These are phyloP conservation scores for Erythrocebus patas DNA, from an alignment of 2,113 vertebrate species.

Conservation along the genomic window DNA sequence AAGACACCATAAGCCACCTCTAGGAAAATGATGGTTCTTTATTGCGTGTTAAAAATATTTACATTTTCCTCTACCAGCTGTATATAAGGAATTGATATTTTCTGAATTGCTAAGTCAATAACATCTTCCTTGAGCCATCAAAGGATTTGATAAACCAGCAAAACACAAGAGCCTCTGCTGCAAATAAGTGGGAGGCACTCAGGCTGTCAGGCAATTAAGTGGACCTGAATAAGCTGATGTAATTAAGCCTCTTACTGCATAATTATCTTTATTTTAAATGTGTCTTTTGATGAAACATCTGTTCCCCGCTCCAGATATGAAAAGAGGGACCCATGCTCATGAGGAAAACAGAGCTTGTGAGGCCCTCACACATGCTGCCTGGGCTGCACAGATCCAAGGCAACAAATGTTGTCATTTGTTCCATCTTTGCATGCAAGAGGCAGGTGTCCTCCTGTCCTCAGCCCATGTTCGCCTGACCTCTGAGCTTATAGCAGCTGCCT, in stretches of 20 bases:
- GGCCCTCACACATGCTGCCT: constrained; percentile 72
- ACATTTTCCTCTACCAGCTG: constrained; percentile 69
- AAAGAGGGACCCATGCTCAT: constrained; percentile 79
- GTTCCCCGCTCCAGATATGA: constrained; percentile 86
- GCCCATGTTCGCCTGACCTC: constrained; percentile 74
- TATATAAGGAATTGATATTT: constrained; percentile 79
- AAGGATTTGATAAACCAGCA: constrained; percentile 77
- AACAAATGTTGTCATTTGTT: constrained; percentile 84
- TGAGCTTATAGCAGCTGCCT: constrained; percentile 76
- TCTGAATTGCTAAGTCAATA: constrained; percentile 73
- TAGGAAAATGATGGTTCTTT: constrained; percentile 66
- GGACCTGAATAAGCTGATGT: constrained; percentile 87
- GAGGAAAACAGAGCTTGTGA: constrained; percentile 76
- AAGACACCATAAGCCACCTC: constrained; percentile 48
- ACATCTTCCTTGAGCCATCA: constrained; percentile 74
- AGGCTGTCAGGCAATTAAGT: constrained; percentile 86
- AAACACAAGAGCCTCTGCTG: constrained; percentile 70
- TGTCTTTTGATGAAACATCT: constrained; percentile 90
- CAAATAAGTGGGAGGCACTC: constrained; percentile 81
- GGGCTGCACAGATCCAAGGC: constrained; percentile 76
- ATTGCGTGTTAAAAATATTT: constrained; percentile 69
- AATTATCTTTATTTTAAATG: constrained; percentile 90
- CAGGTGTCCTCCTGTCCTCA: constrained; percentile 78
- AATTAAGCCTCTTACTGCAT: constrained; percentile 88
- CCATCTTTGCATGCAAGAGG: constrained; percentile 76